Base-by-base conservation (phyloP, 2,797 vertebrate species). In the Nannoperca australis region DNA sequence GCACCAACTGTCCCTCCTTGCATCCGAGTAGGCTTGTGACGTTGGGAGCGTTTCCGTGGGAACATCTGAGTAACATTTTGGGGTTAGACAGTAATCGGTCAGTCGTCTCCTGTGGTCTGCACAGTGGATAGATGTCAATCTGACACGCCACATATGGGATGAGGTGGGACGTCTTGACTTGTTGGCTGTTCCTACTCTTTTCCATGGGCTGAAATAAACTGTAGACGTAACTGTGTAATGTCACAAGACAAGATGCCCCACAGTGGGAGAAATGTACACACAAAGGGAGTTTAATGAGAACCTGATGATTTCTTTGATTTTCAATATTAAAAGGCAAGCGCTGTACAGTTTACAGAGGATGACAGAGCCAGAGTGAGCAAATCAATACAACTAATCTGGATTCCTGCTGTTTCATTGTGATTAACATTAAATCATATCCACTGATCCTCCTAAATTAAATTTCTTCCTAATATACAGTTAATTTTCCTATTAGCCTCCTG, bases 391-490 rank as follows among this genome's bases (percentile, higher is more conserved):
- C 42, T 13, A n/a, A 27, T 51, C 24, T 59, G 27, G 9, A 58
- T 50, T 20, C 4, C 60, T 69, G 69, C 27, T 12, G 42, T 50
- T 73, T 63, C 44, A 38, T n/a, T 54, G 17, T 22, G 11, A 50
- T 55, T 44, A 10, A 18, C 38, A 42, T 45, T 7, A 50, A 49
- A 10, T 18, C 8, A 13, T 4, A 58, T 58, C 15, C 14, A 56
- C n/a, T 20, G n/a, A 67, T 42, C 18, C 11, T 51, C 15, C 13
- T 51, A 24, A 42, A 58, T 59, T 30, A 51, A 69, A 56, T 34
- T 20, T 36, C 1, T 12, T 40, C 38, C 12, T 4, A 40, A 40
- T 40, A 63, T 17, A 50, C 24, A 1, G 8, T 56, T 49, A 55
- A 20, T 42, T 56, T 49, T 56, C 8, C 1, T 36, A 49, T 51